Evolutionary conservation across 2,888 invertebrate species (phyloP).

Genomic region (Matsumyia berberina): DNA sequence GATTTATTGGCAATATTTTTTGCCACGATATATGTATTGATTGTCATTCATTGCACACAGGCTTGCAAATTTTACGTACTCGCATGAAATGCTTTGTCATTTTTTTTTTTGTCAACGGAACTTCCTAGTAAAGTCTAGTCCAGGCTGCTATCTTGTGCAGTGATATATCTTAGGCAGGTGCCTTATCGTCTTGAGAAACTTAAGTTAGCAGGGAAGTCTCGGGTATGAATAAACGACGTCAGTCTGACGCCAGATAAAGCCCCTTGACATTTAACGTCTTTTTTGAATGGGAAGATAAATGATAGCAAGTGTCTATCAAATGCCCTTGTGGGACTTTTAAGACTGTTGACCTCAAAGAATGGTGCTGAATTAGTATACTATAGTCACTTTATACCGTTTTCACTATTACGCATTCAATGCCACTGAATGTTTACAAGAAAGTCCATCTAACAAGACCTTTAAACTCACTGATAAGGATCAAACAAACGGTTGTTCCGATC

Average conservation of each 20-base stretch:
- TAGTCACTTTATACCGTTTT: background rate
- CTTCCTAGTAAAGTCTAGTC: background rate
- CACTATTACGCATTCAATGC: too few species aligned
- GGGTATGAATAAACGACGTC: too few species aligned
- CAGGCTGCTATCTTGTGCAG: background rate
- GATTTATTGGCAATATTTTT: background rate
- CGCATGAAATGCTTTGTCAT: background rate
- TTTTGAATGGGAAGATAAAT: too few species aligned
- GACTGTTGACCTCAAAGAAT: too few species aligned
- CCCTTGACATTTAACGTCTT: too few species aligned
- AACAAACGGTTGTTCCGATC: background rate
- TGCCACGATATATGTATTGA: background rate
- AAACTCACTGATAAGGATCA: slow-evolving; percentile 28
- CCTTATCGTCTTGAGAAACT: background rate
- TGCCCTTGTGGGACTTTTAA: too few species aligned
- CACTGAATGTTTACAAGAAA: background rate
- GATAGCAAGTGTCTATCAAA: too few species aligned
- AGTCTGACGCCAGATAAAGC: too few species aligned
- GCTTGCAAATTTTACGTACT: background rate
- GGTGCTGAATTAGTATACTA: too few species aligned
- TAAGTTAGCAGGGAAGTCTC: too few species aligned
- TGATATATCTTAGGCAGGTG: background rate
- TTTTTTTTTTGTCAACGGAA: background rate
- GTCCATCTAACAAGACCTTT: slow-evolving; percentile 27
- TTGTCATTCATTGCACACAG: background rate